Evolutionary conservation across 1,140 invertebrate genomes (phyloP), one percentile per base, ranked within the genome.

Genomic region (Eriocheir sinensis): DNA sequence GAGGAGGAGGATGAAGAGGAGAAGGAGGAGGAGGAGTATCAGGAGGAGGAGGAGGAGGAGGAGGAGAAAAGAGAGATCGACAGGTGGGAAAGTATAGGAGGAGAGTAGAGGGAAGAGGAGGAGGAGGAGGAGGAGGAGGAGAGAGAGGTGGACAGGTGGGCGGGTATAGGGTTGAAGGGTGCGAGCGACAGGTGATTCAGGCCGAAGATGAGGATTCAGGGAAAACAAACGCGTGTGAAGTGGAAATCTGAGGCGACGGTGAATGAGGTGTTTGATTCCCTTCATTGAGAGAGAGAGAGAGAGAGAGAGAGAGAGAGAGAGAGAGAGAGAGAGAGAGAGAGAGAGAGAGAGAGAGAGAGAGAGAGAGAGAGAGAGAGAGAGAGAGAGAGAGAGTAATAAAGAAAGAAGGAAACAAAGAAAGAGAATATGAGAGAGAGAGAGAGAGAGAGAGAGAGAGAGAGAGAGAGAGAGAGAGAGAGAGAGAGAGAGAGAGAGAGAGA

Each of bases 281-380:
- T n/a, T n/a, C 15, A n/a, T n/a, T n/a, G n/a, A n/a, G n/a, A n/a
- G n/a, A n/a, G n/a, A n/a, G n/a, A n/a, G n/a, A n/a, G n/a, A 44
- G 32, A 44, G 0, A 38, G 38, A 44, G 86, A 88, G 38, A 88
- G 85, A 40, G 85, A 88, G 85, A 40, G 38, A 88, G 85, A 88
- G 85, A 88, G 38, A 88, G 86, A 89, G 40, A 89, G 86, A 44
- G 40, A 89, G 86, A 44, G 40, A 30, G 34, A 3, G 34, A 86
- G 32, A 4, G 34, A 36, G 85, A 2, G 85, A 21, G 27, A 86
- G 32, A 86, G 17, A 21, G 85, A 86, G 34, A 38, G 85, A 0
- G 32, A 89, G 40, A 89, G 86, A 30, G 38, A 89, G 86, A 89
- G 86, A 44, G 38, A 30, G 88, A 48, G 40, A 48, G 40, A 53